A percentile compares a stretch with the other conserved stretches of the same genome.
Evolutionary conservation across 2,113 vertebrate genomes (phyloP).

Genomic region (Perca flavescens): DNA sequence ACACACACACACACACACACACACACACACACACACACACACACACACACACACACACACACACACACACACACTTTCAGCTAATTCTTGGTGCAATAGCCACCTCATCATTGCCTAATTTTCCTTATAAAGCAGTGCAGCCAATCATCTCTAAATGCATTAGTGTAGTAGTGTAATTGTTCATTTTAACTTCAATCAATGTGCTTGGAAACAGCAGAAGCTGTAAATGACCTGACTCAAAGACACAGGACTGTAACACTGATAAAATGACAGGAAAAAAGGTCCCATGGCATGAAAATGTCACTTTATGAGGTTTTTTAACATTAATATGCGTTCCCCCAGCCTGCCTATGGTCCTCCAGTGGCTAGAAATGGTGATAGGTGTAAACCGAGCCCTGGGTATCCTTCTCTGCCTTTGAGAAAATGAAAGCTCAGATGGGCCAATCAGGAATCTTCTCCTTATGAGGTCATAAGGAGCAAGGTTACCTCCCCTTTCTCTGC

Average conservation of each 20-base stretch:
- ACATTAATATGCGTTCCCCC: too few relatives aligned
- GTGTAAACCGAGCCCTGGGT: too few relatives aligned
- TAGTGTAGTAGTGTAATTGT: constrained; percentile 28
- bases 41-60: too few relatives aligned
- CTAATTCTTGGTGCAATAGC: constrained; percentile 31
- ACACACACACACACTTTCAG: neutral
- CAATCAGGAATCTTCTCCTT: too few relatives aligned
- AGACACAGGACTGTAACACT: constrained; percentile 9
- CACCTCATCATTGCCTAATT: constrained; percentile 24
- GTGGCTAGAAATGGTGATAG: too few relatives aligned
- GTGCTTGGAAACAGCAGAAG: constrained; percentile 8
- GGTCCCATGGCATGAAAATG: too few relatives aligned
- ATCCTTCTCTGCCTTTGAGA: too few relatives aligned
- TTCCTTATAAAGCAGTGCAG: constrained; percentile 19
- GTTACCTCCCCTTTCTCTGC: too few relatives aligned
- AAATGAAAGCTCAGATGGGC: too few relatives aligned
- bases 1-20: neutral
- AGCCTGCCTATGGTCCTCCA: too few relatives aligned
- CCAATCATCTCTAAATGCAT: constrained; percentile 31
- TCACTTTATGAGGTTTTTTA: too few relatives aligned
- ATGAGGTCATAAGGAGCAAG: too few relatives aligned
- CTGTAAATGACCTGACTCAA: neutral
- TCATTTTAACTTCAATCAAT: constrained; percentile 52
- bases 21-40: neutral
- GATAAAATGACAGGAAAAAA: constrained; percentile 9